Percentiles rank a stretch among this genome's conserved stretches.
Evolutionary conservation across 1,140 invertebrate genomes (phyloP).

Genomic region (Drosophila ananassae): DNA sequence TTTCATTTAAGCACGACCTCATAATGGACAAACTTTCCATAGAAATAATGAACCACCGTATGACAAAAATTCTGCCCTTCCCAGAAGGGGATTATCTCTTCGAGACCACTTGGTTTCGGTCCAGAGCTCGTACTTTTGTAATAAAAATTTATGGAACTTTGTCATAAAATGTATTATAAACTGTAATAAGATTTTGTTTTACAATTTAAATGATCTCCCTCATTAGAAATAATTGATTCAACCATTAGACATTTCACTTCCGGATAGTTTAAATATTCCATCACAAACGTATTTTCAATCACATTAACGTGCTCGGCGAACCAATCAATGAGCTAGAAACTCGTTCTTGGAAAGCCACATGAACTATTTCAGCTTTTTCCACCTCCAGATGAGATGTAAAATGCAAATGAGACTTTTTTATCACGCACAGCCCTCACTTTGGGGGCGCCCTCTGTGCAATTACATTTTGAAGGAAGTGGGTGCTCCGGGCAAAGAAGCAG

Average conservation of each 20-base stretch:
- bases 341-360: slow-evolving; percentile 45
- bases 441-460: slow-evolving; percentile 38
- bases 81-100: not conserved
- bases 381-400: slow-evolving; percentile 62
- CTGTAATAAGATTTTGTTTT: not conserved
- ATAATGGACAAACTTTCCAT: not conserved
- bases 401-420: slow-evolving; percentile 69
- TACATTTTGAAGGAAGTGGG: slow-evolving; percentile 57
- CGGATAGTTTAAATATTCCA: not conserved
- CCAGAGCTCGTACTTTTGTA: not conserved
- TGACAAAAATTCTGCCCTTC: not conserved
- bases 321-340: slow-evolving; percentile 26
- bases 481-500: slow-evolving; percentile 53
- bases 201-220: not conserved
- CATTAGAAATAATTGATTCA: not conserved
- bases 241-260: not conserved
- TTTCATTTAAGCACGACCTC: not conserved
- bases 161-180: not conserved
- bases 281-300: not conserved
- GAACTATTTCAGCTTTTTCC: slow-evolving; percentile 49
- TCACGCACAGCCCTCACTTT: slow-evolving; percentile 45
- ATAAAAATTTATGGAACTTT: not conserved
- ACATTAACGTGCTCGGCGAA: slow-evolving; percentile 16
- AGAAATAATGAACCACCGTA: not conserved
- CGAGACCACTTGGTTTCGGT: not conserved